Conservation (phyloP, 2,113 vertebrate genomes). For the Plotosus lineatus region DNA sequence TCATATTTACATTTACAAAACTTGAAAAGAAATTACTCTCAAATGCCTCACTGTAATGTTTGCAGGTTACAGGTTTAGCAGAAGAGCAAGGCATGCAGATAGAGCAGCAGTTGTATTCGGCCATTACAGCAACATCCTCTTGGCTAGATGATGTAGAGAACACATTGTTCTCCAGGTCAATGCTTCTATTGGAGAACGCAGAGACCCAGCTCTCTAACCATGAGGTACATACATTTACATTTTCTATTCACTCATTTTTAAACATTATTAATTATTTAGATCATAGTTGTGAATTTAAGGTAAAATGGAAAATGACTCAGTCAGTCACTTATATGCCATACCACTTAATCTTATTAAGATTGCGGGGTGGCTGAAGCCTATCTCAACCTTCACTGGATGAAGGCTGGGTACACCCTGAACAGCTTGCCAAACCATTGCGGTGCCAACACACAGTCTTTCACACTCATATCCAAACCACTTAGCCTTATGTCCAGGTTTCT, state of each 20-base stretch:
- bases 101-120: constrained; percentile 84
- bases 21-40: neutral
- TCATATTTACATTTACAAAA: neutral
- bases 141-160: constrained; percentile 92
- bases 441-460: too few species aligned
- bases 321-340: too few species aligned
- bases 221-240: constrained; percentile 72
- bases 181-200: constrained; percentile 82
- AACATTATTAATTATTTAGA: neutral
- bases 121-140: constrained; percentile 80
- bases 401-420: too few species aligned
- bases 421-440: too few species aligned
- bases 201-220: constrained; percentile 83
- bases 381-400: too few species aligned
- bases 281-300: neutral
- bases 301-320: too few species aligned
- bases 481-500: too few species aligned
- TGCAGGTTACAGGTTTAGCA: constrained; percentile 30
- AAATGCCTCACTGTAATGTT: neutral
- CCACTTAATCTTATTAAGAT: too few species aligned
- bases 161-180: constrained; percentile 80
- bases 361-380: too few species aligned
- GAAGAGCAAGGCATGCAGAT: constrained; percentile 44
- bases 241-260: neutral
- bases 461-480: too few species aligned